Evolutionary conservation across 2,888 invertebrate genomes (phyloP).

Genomic region (Muschampia staudingeri): DNA sequence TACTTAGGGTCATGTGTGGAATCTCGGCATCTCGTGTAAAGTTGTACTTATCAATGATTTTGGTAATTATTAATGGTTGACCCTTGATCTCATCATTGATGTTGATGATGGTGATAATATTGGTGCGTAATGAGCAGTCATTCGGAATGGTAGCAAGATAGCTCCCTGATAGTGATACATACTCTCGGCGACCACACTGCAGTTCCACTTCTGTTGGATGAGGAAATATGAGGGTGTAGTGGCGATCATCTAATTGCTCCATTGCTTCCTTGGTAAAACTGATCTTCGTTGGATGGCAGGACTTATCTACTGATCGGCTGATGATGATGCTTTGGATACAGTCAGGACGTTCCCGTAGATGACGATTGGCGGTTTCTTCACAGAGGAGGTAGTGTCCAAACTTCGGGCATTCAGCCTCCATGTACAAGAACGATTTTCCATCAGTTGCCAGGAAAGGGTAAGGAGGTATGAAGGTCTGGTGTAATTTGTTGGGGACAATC

Average conservation of each 20-base stretch:
- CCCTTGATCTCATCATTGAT: constrained; percentile 47
- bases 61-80: too few relatives aligned
- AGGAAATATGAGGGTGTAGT: constrained; percentile 61
- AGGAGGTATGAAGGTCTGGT: constrained; percentile 40
- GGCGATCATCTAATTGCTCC: constrained; percentile 58
- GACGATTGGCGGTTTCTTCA: neutral
- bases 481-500: constrained; percentile 40
- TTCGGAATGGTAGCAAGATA: constrained; percentile 56
- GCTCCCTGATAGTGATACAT: constrained; percentile 49
- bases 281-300: constrained; percentile 21
- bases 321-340: constrained; percentile 31
- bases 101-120: constrained; percentile 47
- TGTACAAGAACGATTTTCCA: constrained; percentile 48
- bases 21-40: neutral
- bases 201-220: constrained; percentile 53
- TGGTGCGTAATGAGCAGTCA: constrained; percentile 48
- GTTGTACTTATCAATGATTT: too few relatives aligned
- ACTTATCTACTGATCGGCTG: constrained; percentile 20
- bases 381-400: constrained; percentile 26
- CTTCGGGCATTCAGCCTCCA: constrained; percentile 33
- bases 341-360: neutral
- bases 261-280: constrained; percentile 35
- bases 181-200: constrained; percentile 41
- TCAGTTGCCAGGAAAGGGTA: constrained; percentile 48
- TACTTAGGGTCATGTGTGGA: constrained; percentile 10